Evolutionary conservation across 2,113 vertebrate genomes (phyloP), one percentile per base, ranked within the genome.

Genomic region (Parus major): DNA sequence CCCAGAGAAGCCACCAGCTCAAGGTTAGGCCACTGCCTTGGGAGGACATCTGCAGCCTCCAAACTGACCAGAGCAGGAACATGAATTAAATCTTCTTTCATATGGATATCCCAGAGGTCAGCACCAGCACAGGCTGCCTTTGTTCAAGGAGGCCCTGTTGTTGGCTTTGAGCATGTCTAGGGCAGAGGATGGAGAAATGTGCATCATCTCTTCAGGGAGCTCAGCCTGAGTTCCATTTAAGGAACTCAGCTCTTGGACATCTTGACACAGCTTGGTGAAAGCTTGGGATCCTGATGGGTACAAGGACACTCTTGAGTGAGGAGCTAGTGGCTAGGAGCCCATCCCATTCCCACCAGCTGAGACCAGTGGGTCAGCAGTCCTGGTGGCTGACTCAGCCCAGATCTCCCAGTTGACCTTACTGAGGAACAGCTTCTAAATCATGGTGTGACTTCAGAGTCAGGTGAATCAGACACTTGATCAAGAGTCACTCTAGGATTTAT

Each of bases 401-500:
- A 50, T 85, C 29, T 92, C 63, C 16, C 55, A 39, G 63, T 61
- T 0, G 0, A 20, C 52, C 60, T 77, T 6, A 60, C 39, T 15
- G 57, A 82, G 75, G 23, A 88, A n/a, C 76, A 83, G 47, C 56
- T 80, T 47, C 61, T 59, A 78, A 90, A 64, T 50, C 47, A 42
- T 2, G 27, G 39, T 59, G 36, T 88, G 55, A 50, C 72, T 95
- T 87, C 78, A 91, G 89, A 85, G 53, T 61, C 6, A 10, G 68
- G 24, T 80, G 71, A 95, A 77, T 80, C 68, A 89, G 70, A 36
- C 46, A 55, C 42, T 88, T 5, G 10, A n/a, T 23, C 33, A 86
- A 80, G 85, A 71, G 42, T 86, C 64, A 55, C 68, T 83, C 79
- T 47, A 44, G 72, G 52, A 83, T 86, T 93, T 88, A 66, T 16